These are phyloP conservation scores for Aphaenogaster rudis DNA, from an alignment of 1,140 invertebrate species.

Conservation along the genomic window DNA sequence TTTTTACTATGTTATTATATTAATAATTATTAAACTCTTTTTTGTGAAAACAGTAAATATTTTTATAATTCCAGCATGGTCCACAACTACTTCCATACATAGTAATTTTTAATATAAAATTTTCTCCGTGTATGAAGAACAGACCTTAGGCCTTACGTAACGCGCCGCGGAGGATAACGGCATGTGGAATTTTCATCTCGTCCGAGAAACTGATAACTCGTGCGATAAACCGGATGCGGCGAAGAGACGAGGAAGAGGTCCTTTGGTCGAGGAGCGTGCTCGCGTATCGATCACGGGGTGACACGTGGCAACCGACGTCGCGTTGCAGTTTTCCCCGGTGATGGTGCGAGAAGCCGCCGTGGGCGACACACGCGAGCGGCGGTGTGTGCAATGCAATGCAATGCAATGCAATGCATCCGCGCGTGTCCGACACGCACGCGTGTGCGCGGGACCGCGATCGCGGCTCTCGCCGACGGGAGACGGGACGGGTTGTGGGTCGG, in stretches of 20 bases:
- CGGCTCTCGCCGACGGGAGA: constrained; percentile 35
- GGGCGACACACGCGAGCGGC: constrained; percentile 13
- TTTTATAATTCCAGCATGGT: too few species aligned
- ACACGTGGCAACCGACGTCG: constrained; percentile 7
- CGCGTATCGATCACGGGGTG: constrained; percentile 48
- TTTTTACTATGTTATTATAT: too few species aligned
- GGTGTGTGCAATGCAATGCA: neutral
- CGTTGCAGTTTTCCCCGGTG: constrained; percentile 4
- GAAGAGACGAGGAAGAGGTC: neutral
- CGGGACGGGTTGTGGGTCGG: neutral
- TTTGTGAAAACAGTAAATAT: too few species aligned
- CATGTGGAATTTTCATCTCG: neutral
- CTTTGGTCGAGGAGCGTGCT: neutral
- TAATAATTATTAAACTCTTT: too few species aligned
- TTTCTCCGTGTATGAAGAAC: too few species aligned
- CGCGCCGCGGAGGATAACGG: neutral
- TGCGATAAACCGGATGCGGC: neutral
- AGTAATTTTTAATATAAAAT: too few species aligned
- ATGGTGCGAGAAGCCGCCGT: constrained; percentile 16
- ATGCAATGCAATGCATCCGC: constrained; percentile 8
- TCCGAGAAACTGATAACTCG: neutral
- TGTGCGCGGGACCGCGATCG: constrained; percentile 7
- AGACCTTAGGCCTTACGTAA: neutral
- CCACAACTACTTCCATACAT: too few species aligned
- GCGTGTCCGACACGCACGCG: constrained; percentile 59